Conservation (phyloP, 2,113 vertebrate species). For the Pelodiscus sinensis region DNA sequence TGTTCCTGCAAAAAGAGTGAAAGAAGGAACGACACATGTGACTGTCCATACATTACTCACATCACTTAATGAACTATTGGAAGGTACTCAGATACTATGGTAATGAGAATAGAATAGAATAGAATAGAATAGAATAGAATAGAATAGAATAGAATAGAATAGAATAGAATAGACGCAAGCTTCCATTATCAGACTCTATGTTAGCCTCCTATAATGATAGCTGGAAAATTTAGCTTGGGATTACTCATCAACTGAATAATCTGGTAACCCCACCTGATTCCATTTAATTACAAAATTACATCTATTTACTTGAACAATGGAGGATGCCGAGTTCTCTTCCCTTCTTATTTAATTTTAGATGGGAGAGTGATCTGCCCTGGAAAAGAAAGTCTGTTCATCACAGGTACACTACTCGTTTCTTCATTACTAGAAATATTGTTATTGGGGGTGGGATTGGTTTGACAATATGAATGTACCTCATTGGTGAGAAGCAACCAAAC, state of each 20-base stretch:
- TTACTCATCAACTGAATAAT: neutral
- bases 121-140: neutral
- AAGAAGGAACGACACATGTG: neutral
- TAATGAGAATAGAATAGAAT: neutral
- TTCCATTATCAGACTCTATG: neutral
- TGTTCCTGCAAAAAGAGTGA: neutral
- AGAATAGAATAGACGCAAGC: neutral
- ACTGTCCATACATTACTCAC: neutral
- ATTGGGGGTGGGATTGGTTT: neutral
- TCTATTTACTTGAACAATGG: neutral
- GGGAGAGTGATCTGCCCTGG: neutral
- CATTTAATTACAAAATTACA: rapidly evolving
- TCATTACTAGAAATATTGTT: neutral
- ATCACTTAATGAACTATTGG: neutral
- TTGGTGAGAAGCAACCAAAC: neutral
- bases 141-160: neutral
- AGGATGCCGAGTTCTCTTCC: neutral
- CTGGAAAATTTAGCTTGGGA: neutral
- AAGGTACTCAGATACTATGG: neutral
- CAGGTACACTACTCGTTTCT: neutral
- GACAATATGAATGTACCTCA: neutral
- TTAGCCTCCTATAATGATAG: neutral
- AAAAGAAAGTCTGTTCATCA: neutral
- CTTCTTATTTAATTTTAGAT: neutral
- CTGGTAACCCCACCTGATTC: neutral